A percentile compares a stretch with the other conserved stretches of the same genome.
These are phyloP conservation scores for Gryon sp. DNA, from an alignment of 1,140 invertebrate species.

Conservation along the genomic window DNA sequence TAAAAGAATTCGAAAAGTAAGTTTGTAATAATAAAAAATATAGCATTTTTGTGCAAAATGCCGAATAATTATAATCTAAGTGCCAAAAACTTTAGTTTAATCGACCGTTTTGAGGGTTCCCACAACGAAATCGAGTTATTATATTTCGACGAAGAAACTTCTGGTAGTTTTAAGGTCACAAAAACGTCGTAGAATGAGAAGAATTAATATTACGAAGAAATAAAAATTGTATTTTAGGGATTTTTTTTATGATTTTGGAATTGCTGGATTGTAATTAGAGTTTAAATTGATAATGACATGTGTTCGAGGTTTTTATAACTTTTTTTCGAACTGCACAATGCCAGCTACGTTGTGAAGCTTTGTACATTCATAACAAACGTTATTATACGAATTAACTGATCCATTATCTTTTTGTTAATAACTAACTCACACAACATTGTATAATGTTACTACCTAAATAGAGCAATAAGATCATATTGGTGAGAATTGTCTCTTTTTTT, in stretches of 20 bases:
- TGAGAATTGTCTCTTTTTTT: constrained; percentile 33
- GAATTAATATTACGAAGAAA: no score
- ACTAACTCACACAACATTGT: constrained; percentile 75
- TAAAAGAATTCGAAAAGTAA: no score
- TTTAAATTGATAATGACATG: constrained; percentile 36
- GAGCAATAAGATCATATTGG: constrained; percentile 70
- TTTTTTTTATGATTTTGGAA: constrained; percentile 5
- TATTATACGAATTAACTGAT: constrained; percentile 67
- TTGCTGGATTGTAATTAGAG: constrained; percentile 9
- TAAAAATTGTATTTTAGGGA: no score
- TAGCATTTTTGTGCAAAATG: constrained; percentile 71
- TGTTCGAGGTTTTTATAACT: constrained; percentile 32
- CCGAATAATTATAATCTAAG: constrained; percentile 73
- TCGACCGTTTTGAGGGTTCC: constrained; percentile 68
- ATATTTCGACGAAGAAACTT: no score
- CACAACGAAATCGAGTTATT: constrained; percentile 61
- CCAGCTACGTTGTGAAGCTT: constrained; percentile 66
- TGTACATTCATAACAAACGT: constrained; percentile 73
- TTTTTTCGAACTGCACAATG: constrained; percentile 53
- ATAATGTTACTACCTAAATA: constrained; percentile 71
- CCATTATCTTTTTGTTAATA: constrained; percentile 66
- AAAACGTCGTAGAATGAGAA: no score
- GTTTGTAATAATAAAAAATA: no score
- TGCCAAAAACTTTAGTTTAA: constrained; percentile 78
- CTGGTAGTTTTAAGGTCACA: no score